phyloP scores from a whole-genome alignment of 1,140 invertebrate genomes.

The Drosophila suzukii region DNA sequence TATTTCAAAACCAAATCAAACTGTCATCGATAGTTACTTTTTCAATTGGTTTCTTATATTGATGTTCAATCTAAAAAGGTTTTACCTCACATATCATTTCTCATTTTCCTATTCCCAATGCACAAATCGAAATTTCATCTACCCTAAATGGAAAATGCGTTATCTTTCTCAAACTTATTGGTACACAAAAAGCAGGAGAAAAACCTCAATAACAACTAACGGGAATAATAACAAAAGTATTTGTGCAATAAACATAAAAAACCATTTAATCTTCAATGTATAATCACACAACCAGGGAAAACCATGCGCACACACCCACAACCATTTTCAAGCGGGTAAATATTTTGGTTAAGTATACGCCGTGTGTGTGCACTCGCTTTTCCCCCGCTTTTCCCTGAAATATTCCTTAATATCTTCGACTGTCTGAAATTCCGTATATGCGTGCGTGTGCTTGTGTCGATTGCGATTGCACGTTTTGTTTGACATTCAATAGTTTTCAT shows the following conservation, averaged over 20 bases:
- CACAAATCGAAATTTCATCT: constrained; percentile 23
- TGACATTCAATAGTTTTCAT: constrained; percentile 80
- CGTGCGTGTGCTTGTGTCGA: constrained; percentile 42
- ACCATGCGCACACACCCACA: constrained; percentile 19
- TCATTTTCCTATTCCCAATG: constrained; percentile 25
- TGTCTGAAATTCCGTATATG: constrained; percentile 25
- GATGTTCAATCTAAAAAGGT: constrained; percentile 8
- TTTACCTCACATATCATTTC: background rate
- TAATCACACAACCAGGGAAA: constrained; percentile 14
- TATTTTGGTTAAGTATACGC: constrained; percentile 80
- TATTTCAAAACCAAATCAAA: too few species aligned
- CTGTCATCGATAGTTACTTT: background rate
- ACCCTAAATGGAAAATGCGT: constrained; percentile 28
- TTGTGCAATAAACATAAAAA: constrained; percentile 76
- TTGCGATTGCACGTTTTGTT: constrained; percentile 72
- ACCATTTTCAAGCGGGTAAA: constrained; percentile 61
- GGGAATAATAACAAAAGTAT: constrained; percentile 51
- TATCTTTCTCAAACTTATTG: constrained; percentile 14
- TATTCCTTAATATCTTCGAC: constrained; percentile 38
- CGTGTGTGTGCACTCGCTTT: constrained; percentile 23
- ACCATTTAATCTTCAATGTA: constrained; percentile 72
- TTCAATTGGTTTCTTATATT: background rate
- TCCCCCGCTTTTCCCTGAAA: constrained; percentile 2
- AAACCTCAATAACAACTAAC: constrained; percentile 40
- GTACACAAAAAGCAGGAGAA: constrained; percentile 4